Evolutionary conservation across 2,113 vertebrate species (phyloP), one percentile per base, ranked within the genome.

Genomic region (Saguinus imperator): DNA sequence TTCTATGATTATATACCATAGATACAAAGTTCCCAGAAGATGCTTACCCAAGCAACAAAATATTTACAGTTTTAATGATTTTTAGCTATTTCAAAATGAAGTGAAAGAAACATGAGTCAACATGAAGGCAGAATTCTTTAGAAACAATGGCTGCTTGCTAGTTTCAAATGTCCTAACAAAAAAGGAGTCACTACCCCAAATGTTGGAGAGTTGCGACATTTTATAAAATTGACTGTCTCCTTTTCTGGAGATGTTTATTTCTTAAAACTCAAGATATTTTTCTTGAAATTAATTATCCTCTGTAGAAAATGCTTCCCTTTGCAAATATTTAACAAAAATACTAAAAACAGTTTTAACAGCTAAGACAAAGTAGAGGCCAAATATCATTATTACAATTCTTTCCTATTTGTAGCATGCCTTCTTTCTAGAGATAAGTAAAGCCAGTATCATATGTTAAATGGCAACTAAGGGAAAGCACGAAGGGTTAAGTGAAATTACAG

Each of bases 1-100:
- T 99, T 99, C 98, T 99, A 99, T 99, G 99, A 99, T 99, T 99
- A 99, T 99, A 99, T 99, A 99, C 98, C 99, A 99, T 98, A 99
- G 99, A 99, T 99, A 99, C 99, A 99, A 99, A 99, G 99, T 99
- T 99, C 98, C 98, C 98, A 99, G 98, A 99, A 99, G 99, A 99
- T 99, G 98, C 98, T 98, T 99, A 98, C 98, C 98, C 98, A 98
- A 99, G 99, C 98, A 99, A 99, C 98, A 98, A 99, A 98, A 99
- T 99, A 99, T 99, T 99, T 99, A 99, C 98, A 99, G 95, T 98
- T 99, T 98, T 98, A 98, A 98, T 98, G 98, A 98, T 96, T 98
- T 64, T 98, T 96, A 94, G 96, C 98, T 98, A 98, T 98, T 98
- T 98, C 98, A 98, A 98, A 98, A 98, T 98, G 98, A 98, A 99